Evolutionary conservation across 2,797 vertebrate species (phyloP).

Genomic region (Halcyon badia): DNA sequence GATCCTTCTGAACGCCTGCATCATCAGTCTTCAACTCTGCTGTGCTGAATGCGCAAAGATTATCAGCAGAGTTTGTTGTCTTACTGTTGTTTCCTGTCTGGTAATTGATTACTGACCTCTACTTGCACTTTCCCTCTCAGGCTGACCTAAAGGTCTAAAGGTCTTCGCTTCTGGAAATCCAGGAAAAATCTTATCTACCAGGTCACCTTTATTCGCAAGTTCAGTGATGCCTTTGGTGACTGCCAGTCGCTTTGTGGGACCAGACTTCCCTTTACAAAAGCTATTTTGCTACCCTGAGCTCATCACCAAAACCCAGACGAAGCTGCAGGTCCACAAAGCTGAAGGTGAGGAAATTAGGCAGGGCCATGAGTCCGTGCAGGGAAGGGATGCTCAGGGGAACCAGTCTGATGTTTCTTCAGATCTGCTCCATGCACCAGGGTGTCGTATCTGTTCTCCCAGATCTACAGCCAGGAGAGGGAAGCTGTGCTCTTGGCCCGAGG

Average conservation of each 20-base stretch:
- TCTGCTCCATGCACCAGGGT: rapidly evolving
- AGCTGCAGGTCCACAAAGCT: background rate
- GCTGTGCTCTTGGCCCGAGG: rapidly evolving
- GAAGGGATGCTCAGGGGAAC: background rate
- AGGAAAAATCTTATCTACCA: background rate
- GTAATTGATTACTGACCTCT: background rate
- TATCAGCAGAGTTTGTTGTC: background rate
- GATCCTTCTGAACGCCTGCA: background rate
- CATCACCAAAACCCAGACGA: background rate
- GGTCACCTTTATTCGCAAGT: background rate
- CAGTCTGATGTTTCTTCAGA: background rate
- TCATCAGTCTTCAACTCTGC: background rate
- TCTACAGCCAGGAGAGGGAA: background rate
- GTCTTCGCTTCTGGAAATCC: background rate
- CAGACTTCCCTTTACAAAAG: background rate
- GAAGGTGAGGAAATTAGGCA: background rate
- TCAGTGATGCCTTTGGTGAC: background rate
- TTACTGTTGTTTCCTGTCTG: background rate
- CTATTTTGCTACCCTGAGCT: background rate
- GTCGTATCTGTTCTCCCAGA: background rate
- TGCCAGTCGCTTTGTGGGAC: background rate
- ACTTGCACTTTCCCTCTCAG: conserved; percentile 1
- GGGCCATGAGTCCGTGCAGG: rapidly evolving
- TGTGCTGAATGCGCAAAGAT: rapidly evolving
- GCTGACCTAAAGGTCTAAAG: background rate